These are phyloP conservation scores for Scaptomyza pallida DNA, from an alignment of 1,140 invertebrate genomes.

Conservation along the genomic window DNA sequence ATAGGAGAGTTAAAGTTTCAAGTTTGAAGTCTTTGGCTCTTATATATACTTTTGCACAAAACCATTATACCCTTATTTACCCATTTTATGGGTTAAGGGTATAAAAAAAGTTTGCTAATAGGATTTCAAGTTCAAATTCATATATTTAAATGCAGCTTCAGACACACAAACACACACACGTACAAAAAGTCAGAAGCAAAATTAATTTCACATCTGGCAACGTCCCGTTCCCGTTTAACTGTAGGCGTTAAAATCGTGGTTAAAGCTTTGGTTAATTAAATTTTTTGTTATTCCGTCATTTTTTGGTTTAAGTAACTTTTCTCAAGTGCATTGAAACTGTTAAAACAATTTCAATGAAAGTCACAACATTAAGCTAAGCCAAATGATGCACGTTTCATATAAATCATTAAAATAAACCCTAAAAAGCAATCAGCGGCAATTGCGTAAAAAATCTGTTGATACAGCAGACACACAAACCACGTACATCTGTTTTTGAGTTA, in stretches of 20 bases:
- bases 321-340: background rate
- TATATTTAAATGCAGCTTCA: constrained; percentile 27
- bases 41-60: no score
- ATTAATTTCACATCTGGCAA: constrained; percentile 13
- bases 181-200: constrained; percentile 3
- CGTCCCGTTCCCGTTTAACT: background rate
- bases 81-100: no score
- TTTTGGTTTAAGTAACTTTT: background rate
- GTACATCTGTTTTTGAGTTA: constrained; percentile 1
- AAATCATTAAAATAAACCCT: constrained; percentile 20
- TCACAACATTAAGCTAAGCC: constrained; percentile 24
- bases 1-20: no score
- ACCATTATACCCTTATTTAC: no score
- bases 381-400: constrained; percentile 32
- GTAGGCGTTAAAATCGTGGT: no score
- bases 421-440: constrained; percentile 14
- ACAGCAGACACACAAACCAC: background rate
- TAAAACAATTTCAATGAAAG: background rate
- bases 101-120: constrained; percentile 36
- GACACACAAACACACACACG: no score
- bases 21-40: no score
- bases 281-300: no score
- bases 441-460: constrained; percentile 13
- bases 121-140: constrained; percentile 54
- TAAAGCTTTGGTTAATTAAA: no score